Base-by-base conservation (phyloP, 2,797 vertebrate species). In the Philypnodon macrostomus region DNA sequence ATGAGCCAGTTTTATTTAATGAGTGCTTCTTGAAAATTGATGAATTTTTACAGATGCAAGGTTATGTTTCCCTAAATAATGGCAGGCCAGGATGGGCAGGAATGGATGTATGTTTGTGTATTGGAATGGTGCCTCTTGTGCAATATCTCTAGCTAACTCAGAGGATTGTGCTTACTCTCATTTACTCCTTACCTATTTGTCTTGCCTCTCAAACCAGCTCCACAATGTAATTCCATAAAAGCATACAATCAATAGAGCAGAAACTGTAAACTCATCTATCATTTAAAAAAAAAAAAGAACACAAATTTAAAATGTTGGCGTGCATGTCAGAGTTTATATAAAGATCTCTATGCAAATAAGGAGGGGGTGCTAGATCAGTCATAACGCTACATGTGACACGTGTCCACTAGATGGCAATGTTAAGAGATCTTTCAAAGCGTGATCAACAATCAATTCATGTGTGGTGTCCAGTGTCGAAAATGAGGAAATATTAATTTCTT, bases 141-240 rank as follows among this genome's bases (percentile, higher is more conserved):
- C 73, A 77, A 75, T 79, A 77, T 68, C 67, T 75, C 72, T 46
- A 72, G 73, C 77, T 58, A 66, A 70, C 79, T 74, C 61, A 51
- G 70, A 39, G 76, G 67, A 83, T 85, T 83, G 77, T 82, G 85
- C 83, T 84, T 87, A 86, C 79, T 84, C 78, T 87, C 76, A 81
- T 86, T 88, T 85, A 75, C 77, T n/a, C 77, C 70, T 67, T 71
- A 72, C 66, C 85, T 79, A 89, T 90, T 88, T 85, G 81, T 91
- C 88, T 90, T 87, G 80, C 70, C 45, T 75, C 64, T 74, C 78
- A 77, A 79, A 88, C 68, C 75, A 70, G 80, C 70, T 79, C 74
- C 84, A 79, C 88, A 83, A 91, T 90, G 88, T 89, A 90, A 91
- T 91, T 89, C 85, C 87, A 90, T 91, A 91, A 90, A 90, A 90